A percentile compares a stretch with the other conserved stretches of the same genome.
These are phyloP conservation scores for Thunnus thynnus DNA, from an alignment of 2,113 vertebrate species.

Conservation along the genomic window DNA sequence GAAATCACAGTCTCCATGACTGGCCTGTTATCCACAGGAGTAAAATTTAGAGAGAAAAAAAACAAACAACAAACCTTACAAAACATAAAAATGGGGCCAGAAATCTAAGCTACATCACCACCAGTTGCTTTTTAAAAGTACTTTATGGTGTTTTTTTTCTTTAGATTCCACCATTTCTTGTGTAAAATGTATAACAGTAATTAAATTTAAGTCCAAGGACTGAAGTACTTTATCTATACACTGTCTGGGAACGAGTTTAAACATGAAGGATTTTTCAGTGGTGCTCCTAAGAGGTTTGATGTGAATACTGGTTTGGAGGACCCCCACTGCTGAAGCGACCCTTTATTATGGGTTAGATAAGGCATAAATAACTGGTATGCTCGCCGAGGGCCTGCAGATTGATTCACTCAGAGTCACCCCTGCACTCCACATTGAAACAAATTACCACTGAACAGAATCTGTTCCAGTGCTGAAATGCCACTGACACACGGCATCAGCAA, in stretches of 20 bases:
- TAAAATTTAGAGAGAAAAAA: not conserved
- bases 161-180: not conserved
- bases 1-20: slow-evolving; percentile 46
- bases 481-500: not conserved
- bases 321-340: slow-evolving; percentile 19
- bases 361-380: slow-evolving; percentile 11
- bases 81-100: not conserved
- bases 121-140: not conserved
- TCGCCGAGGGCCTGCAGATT: slow-evolving; percentile 8
- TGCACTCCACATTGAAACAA: slow-evolving; percentile 23
- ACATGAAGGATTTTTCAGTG: not conserved
- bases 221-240: not conserved
- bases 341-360: slow-evolving; percentile 41
- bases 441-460: slow-evolving; percentile 22
- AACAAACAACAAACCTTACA: slow-evolving; percentile 10
- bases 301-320: slow-evolving; percentile 17
- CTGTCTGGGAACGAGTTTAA: not conserved
- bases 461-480: slow-evolving; percentile 10
- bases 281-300: not conserved
- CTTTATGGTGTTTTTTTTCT: no score
- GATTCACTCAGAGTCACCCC: slow-evolving; percentile 26
- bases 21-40: slow-evolving; percentile 39
- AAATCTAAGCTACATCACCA: not conserved
- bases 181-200: not conserved
- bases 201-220: not conserved